Evolutionary conservation across 2,797 vertebrate species (phyloP), one percentile per base, ranked within the genome.

Genomic region (Champsocephalus gunnari): DNA sequence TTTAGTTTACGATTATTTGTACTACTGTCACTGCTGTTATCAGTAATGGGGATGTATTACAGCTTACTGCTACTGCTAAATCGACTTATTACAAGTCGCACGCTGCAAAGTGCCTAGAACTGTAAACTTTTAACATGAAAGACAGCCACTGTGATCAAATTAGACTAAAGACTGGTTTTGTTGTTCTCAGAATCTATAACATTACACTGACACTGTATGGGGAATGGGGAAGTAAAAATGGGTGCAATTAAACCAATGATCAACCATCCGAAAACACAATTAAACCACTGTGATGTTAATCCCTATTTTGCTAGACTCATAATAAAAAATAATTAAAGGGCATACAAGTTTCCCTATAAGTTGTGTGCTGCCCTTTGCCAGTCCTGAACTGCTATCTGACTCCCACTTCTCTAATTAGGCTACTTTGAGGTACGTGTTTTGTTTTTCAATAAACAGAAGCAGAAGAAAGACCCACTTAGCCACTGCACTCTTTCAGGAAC

Each of bases 361-460:
- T 76, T 62, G 2, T 66, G 59, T 17, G 9, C 12, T 38, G 24
- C 17, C 16, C 41, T 41, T 43, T 21, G 44, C 44, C 59, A 28
- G 58, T 48, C 32, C 59, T 13, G 50, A 63, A 43, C 43, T 59
- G 3, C 60, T 14, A 28, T 32, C 72, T 73, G 75, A 66, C 85
- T 83, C 61, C 70, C 71, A 74, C 73, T 82, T 79, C 74, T 80
- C 43, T 74, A 82, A 85, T 68, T 78, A 78, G 63, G 80, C 72
- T 83, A 87, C 84, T 88, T 82, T 81, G 71, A 80, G 72, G 77
- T 81, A 84, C 88, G 77, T 91, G 86, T 79, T 91, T 87, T 89
- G 91, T 87, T 88, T 90, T 73, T 76, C 81, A 93, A 84, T 87
- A 90, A 91, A 89, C 88, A 88, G 34, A 49, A 66, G 70, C 56